Base-by-base conservation (phyloP, 2,113 vertebrate species). In the Pteropus alecto region DNA sequence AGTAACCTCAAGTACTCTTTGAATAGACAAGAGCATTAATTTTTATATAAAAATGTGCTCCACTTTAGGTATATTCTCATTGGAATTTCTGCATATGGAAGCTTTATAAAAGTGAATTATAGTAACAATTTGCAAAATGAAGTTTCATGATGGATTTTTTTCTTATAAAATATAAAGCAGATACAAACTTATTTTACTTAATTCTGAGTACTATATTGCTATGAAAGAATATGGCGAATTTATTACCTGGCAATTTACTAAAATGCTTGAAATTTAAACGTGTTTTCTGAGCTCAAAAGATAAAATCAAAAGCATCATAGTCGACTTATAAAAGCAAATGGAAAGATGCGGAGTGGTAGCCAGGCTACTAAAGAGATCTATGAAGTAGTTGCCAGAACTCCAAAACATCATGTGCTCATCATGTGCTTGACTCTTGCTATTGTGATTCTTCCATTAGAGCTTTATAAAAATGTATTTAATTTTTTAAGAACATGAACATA, bases 51-150 rank as follows among this genome's bases (percentile, higher is more conserved):
- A 95, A 93, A 3, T 30, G 15, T 63, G 19, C 6, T 85, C 13
- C 56, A 43, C 10, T n/a, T 88, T 61, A 86, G 18, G 7, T 12
- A 33, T 67, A 35, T 65, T 78, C 26, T 81, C 63, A 77, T 38
- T 58, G 41, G 73, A 48, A 67, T 30, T 85, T 70, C 12, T 54
- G 14, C 43, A 46, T 63, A 67, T 81, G 19, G 48, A 88, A 79
- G 15, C 2, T 67, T 81, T 87, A 16, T 43, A 46, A 70, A 92
- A 85, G 38, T 81, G 65, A 94, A 81, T 89, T 79, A 70, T 22
- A 41, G 15, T 70, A 63, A 71, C 28, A 43, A 35, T 54, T 54
- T 30, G 8, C 63, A 85, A 51, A 89, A 71, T 43, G 13, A 92
- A 85, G 33, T 56, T 81, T 77, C 58, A 63, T 9, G 28, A 30